Percentiles rank a stretch among this genome's conserved stretches.
These are phyloP conservation scores for Leptinotarsa peninsularis DNA, from an alignment of 2,888 invertebrate genomes.

Conservation along the genomic window DNA sequence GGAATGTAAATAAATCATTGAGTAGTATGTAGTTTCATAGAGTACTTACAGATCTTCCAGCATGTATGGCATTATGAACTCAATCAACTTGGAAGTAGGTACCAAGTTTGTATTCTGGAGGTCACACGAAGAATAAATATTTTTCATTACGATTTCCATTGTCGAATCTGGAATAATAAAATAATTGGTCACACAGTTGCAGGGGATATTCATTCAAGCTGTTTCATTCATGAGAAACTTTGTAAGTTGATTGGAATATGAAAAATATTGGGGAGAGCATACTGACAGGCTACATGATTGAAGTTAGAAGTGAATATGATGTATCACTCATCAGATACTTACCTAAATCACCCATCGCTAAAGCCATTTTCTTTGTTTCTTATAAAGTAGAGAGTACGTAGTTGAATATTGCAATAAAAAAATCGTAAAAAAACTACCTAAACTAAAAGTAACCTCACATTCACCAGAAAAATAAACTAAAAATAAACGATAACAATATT, in stretches of 20 bases:
- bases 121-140: conserved; percentile 57
- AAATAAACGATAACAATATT: conserved; percentile 22
- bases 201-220: neutral
- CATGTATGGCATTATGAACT: conserved; percentile 57
- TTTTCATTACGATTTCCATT: conserved; percentile 50
- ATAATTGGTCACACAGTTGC: neutral
- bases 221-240: conserved; percentile 15
- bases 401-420: conserved; percentile 25
- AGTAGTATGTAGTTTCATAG: neutral
- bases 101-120: conserved; percentile 51
- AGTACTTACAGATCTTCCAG: conserved; percentile 54
- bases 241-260: neutral
- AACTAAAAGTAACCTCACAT: conserved; percentile 25
- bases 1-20: too few species aligned
- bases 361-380: conserved; percentile 31
- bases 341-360: conserved; percentile 32
- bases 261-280: neutral
- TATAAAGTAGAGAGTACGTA: conserved; percentile 14
- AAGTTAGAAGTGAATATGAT: conserved; percentile 8
- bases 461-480: conserved; percentile 22
- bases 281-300: conserved; percentile 19
- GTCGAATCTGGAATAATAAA: conserved; percentile 39
- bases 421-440: conserved; percentile 22
- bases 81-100: conserved; percentile 54
- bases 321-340: conserved; percentile 19